Evolutionary conservation across 2,113 vertebrate species (phyloP).

Genomic region (Pholis gunnellus): DNA sequence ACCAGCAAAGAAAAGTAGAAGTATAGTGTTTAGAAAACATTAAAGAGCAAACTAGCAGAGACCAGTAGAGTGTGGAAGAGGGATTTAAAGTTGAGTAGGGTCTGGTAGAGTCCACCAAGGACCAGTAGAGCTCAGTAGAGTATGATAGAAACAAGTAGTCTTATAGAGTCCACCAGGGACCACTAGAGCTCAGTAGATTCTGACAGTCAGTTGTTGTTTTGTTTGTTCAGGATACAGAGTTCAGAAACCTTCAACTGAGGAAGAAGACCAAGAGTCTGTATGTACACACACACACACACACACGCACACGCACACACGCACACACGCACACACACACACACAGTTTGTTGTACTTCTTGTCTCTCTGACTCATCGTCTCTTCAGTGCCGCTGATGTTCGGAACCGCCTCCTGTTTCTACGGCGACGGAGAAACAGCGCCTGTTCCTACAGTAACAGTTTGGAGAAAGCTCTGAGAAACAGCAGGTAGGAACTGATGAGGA

Average conservation of each 20-base stretch:
- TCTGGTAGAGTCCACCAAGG: too few relatives aligned
- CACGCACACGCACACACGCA: neutral
- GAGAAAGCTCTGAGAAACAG: conserved; percentile 88
- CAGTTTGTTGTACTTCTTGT: too few relatives aligned
- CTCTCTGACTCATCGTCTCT: neutral
- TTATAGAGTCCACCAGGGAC: too few relatives aligned
- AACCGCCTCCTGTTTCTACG: conserved; percentile 89
- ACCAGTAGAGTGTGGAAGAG: neutral
- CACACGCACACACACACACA: neutral
- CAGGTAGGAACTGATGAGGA: conserved; percentile 46
- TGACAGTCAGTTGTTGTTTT: neutral
- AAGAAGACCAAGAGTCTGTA: conserved; percentile 90
- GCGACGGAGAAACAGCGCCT: conserved; percentile 76
- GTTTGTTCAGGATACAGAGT: conserved; percentile 49
- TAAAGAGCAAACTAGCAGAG: neutral
- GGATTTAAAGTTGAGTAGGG: too few relatives aligned
- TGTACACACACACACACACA: conserved; percentile 65
- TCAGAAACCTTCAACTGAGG: conserved; percentile 64
- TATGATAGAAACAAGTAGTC: neutral
- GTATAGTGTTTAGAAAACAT: too few relatives aligned
- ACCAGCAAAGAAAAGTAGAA: neutral
- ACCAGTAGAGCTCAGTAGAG: too few relatives aligned
- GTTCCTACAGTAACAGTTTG: conserved; percentile 85
- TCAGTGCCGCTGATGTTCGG: conserved; percentile 90
- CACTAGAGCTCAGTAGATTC: too few relatives aligned